phyloP scores from a whole-genome alignment of 2,797 vertebrate species.

The Adrianichthys oophorus region DNA sequence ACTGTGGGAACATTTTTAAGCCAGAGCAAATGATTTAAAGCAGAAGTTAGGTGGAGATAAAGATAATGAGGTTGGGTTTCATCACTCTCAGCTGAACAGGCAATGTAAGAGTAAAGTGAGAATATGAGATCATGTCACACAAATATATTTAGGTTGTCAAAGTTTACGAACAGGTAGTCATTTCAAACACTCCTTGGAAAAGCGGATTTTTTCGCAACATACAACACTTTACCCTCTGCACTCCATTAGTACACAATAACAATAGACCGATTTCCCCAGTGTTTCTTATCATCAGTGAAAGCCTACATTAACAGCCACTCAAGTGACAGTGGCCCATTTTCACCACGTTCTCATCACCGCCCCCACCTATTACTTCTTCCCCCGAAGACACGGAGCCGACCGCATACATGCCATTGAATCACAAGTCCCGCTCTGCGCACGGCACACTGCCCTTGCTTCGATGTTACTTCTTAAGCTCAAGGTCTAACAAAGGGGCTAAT shows the following conservation, averaged over 20 bases:
- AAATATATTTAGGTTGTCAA: no score
- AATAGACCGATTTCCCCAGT: slow-evolving; percentile 29
- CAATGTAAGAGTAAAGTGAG: no score
- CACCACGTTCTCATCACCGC: slow-evolving; percentile 34
- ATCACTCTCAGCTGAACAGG: slow-evolving; percentile 9
- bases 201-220: neutral
- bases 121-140: no score
- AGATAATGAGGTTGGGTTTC: no score
- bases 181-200: no score
- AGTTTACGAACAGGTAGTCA: no score
- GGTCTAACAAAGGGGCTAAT: slow-evolving; percentile 64
- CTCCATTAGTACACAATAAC: slow-evolving; percentile 37
- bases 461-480: slow-evolving; percentile 67
- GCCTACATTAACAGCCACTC: slow-evolving; percentile 58
- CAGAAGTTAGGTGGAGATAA: no score
- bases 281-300: slow-evolving; percentile 48
- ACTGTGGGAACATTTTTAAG: no score
- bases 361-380: slow-evolving; percentile 50
- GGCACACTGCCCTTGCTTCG: slow-evolving; percentile 61
- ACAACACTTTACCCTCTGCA: slow-evolving; percentile 16
- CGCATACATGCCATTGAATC: slow-evolving; percentile 65
- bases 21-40: no score
- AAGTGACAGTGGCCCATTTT: slow-evolving; percentile 52
- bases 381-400: slow-evolving; percentile 52
- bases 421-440: slow-evolving; percentile 43